Evolutionary conservation across 2,113 vertebrate species (phyloP).

Genomic region (Chionis minor): DNA sequence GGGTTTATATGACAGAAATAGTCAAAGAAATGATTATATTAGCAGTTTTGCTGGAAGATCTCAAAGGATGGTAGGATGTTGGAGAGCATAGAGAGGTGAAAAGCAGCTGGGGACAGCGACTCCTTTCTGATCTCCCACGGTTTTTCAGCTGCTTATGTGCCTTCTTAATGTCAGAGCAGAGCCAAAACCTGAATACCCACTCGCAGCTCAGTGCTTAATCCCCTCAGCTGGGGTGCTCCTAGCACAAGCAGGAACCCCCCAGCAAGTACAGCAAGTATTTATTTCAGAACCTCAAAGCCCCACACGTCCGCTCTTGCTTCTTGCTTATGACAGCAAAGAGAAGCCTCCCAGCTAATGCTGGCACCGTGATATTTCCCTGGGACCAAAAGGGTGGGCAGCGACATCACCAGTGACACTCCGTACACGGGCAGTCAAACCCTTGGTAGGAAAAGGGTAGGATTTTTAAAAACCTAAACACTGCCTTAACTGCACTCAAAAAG

Average conservation of each 20-base stretch:
- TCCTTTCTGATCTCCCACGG: not conserved
- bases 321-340: not conserved
- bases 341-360: not conserved
- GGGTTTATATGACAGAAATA: not conserved
- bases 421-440: not conserved
- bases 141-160: not conserved
- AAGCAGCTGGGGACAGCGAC: not conserved
- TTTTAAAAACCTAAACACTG: not conserved
- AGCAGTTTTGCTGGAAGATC: not conserved
- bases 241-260: not conserved
- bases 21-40: not conserved
- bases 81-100: not conserved
- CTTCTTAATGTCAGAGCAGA: not conserved
- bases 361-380: accelerated
- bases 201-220: not conserved
- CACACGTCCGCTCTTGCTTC: accelerated
- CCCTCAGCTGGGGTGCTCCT: accelerated
- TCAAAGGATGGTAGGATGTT: not conserved
- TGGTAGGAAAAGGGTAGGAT: not conserved
- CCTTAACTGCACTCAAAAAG: not conserved
- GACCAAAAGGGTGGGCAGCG: not conserved
- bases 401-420: not conserved
- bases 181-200: not conserved
- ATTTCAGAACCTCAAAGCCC: not conserved
- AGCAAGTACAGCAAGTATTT: not conserved